A percentile compares a stretch with the other conserved stretches of the same genome.
Evolutionary conservation across 2,888 invertebrate species (phyloP).

Genomic region (Amorpha juglandis): DNA sequence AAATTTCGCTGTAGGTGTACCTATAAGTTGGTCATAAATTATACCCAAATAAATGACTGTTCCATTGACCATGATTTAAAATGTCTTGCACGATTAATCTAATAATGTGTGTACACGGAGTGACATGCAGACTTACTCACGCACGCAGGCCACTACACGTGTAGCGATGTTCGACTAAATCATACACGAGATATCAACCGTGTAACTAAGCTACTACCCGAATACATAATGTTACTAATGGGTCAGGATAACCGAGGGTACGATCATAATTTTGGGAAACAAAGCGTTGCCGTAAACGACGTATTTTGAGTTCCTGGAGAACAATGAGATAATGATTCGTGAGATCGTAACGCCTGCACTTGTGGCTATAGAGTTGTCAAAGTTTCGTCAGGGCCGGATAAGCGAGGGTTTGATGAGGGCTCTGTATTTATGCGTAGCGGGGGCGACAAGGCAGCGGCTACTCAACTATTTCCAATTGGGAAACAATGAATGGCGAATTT

Average conservation of each 20-base stretch:
- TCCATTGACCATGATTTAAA: too few relatives aligned
- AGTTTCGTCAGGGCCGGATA: constrained; percentile 56
- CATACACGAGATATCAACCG: constrained; percentile 48
- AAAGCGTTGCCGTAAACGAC: constrained; percentile 68
- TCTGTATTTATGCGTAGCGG: constrained; percentile 37
- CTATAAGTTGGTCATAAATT: too few relatives aligned
- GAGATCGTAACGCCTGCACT: constrained; percentile 67
- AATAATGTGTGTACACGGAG: not conserved
- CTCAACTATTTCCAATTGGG: constrained; percentile 28
- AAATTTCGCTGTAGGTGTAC: too few relatives aligned
- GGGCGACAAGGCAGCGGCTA: constrained; percentile 24
- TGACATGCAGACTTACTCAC: not conserved
- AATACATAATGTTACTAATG: constrained; percentile 74
- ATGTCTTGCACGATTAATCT: not conserved
- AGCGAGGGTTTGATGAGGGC: constrained; percentile 60
- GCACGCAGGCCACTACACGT: constrained; percentile 13
- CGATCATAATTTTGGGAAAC: constrained; percentile 75
- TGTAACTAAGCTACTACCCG: constrained; percentile 61
- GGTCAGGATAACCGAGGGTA: constrained; percentile 67
- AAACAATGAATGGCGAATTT: constrained; percentile 38
- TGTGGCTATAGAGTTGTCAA: constrained; percentile 63
- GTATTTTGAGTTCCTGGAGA: constrained; percentile 64
- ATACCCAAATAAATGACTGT: too few relatives aligned
- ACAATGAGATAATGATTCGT: constrained; percentile 79
- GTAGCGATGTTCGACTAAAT: constrained; percentile 43